These are phyloP conservation scores for Galaxias olidus DNA, from an alignment of 2,797 vertebrate species.

Conservation along the genomic window DNA sequence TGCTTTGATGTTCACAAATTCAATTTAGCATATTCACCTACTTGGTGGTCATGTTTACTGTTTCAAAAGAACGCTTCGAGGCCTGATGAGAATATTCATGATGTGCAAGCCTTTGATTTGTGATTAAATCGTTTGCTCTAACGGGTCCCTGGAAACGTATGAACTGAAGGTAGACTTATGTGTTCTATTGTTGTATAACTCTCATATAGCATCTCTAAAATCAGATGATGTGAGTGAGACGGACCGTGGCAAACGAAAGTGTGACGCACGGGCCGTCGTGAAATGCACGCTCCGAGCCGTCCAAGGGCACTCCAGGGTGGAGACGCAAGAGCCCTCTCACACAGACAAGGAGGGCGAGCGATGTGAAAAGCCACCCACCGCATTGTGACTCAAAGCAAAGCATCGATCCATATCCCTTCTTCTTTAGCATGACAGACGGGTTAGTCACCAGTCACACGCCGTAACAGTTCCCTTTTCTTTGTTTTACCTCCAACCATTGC, in stretches of 20 bases:
- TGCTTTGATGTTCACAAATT: too few species aligned
- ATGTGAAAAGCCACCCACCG: slow-evolving; percentile 23
- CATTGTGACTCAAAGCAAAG: slow-evolving; percentile 1
- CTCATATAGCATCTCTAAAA: slow-evolving; percentile 2
- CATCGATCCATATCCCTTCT: slow-evolving; percentile 12
- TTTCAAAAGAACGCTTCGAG: too few species aligned
- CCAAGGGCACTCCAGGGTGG: slow-evolving; percentile 19
- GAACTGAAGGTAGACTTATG: not conserved
- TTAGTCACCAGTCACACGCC: not conserved
- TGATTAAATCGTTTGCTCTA: too few species aligned
- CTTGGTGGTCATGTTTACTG: too few species aligned
- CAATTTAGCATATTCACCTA: too few species aligned
- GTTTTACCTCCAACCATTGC: too few species aligned
- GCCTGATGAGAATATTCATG: too few species aligned
- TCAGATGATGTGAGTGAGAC: slow-evolving; percentile 22
- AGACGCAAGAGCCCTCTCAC: slow-evolving; percentile 20
- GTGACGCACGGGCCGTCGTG: slow-evolving; percentile 32
- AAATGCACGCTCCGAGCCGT: slow-evolving; percentile 24
- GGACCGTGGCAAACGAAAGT: slow-evolving; percentile 24
- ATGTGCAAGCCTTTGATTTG: too few species aligned
- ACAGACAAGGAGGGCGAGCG: slow-evolving; percentile 26
- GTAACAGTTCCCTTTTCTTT: too few species aligned
- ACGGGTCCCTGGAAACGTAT: too few species aligned
- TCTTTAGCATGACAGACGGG: not conserved
- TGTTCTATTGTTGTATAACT: not conserved